These are phyloP conservation scores for Danio rerio DNA, from an alignment of 2,113 vertebrate genomes.

Conservation along the genomic window DNA sequence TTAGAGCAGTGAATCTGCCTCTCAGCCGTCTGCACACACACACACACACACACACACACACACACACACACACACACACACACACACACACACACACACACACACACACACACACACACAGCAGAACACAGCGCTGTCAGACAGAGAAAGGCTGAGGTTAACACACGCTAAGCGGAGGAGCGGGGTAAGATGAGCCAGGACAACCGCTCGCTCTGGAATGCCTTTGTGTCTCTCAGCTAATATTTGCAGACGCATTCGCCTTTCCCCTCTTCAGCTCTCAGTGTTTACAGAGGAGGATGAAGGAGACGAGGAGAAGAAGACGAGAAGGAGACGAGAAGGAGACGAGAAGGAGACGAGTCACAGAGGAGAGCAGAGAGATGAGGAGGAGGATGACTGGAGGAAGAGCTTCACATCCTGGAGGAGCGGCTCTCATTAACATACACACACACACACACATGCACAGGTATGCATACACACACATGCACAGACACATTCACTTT, in stretches of 20 bases:
- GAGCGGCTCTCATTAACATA: conserved; percentile 13
- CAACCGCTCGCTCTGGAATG: conserved; percentile 74
- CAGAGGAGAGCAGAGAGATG: conserved; percentile 32
- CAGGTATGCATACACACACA: too few relatives aligned
- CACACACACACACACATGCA: too few relatives aligned
- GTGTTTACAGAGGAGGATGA: conserved; percentile 72
- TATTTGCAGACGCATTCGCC: conserved; percentile 77
- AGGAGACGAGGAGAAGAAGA: conserved; percentile 70
- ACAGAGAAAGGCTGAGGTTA: neutral
- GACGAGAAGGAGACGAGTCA: conserved; percentile 67
- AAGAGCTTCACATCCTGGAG: neutral
- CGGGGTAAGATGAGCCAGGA: conserved; percentile 49
- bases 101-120: too few relatives aligned
- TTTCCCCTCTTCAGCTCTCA: conserved; percentile 70
- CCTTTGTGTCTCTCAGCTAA: conserved; percentile 74
- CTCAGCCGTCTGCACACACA: too few relatives aligned
- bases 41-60: too few relatives aligned
- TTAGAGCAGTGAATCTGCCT: too few relatives aligned
- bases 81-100: too few relatives aligned
- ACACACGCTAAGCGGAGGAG: neutral
- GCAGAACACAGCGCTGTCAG: neutral
- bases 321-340: conserved; percentile 63
- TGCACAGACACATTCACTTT: too few relatives aligned
- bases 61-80: too few relatives aligned
- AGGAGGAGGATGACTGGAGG: too few relatives aligned